Conservation (phyloP, 2,888 invertebrate species). For the Glaucopsyche alexis region DNA sequence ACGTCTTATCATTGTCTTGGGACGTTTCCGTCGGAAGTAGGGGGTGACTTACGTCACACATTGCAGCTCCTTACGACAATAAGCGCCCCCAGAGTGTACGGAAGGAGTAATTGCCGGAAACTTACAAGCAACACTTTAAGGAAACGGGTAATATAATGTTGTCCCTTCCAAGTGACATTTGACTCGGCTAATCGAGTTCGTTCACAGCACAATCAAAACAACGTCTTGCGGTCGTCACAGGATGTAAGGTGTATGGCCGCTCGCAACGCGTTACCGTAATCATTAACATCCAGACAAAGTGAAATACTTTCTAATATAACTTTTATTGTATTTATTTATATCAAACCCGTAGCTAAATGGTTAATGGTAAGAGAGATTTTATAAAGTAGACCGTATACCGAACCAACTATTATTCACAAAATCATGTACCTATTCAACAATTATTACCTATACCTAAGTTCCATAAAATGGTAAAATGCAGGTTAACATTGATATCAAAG, state of each 20-base stretch:
- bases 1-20: constrained; percentile 44
- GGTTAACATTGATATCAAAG: neutral
- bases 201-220: constrained; percentile 68
- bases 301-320: constrained; percentile 27
- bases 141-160: constrained; percentile 61
- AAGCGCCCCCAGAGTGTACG: constrained; percentile 61
- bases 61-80: constrained; percentile 60
- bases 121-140: constrained; percentile 55
- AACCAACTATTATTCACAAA: neutral
- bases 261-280: constrained; percentile 42
- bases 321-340: neutral
- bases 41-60: constrained; percentile 48
- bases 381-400: neutral
- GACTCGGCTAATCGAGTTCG: constrained; percentile 71
- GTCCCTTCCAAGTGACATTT: constrained; percentile 70
- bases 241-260: constrained; percentile 60
- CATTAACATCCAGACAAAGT: constrained; percentile 33
- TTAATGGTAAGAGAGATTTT: neutral
- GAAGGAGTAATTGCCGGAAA: constrained; percentile 76
- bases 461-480: neutral
- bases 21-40: constrained; percentile 75
- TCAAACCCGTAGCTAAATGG: neutral
- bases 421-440: neutral
- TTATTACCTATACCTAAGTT: no score
- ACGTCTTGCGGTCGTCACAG: constrained; percentile 64